phyloP scores from a whole-genome alignment of 2,113 vertebrate species.

The Pterocles orientalis region DNA sequence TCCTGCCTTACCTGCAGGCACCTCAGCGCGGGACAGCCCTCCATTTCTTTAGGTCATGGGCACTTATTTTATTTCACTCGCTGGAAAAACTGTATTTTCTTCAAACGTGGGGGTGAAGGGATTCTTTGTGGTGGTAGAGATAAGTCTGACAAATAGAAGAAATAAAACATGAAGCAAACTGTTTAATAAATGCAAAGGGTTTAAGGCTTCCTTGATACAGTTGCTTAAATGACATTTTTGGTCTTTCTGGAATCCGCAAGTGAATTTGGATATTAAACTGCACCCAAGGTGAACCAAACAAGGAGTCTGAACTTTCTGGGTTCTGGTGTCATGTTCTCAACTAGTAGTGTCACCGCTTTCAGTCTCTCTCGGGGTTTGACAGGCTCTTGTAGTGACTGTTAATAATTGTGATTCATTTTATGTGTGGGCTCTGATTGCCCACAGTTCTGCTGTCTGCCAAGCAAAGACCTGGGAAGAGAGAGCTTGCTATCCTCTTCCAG shows the following conservation, averaged over 20 bases:
- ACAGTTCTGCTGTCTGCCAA: background rate
- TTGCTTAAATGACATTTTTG: background rate
- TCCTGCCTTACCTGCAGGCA: background rate
- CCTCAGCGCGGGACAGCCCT: background rate
- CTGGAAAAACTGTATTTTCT: background rate
- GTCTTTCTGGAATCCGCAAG: background rate
- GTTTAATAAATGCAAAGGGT: background rate
- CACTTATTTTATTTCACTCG: background rate
- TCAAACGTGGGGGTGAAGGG: background rate
- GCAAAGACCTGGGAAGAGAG: background rate
- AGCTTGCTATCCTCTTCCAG: background rate
- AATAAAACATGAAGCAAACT: background rate
- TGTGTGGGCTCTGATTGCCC: background rate
- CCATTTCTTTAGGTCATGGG: background rate
- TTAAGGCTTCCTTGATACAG: background rate
- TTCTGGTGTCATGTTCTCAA: background rate
- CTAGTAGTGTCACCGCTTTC: background rate
- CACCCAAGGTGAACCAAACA: background rate
- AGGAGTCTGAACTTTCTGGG: background rate
- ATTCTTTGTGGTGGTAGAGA: background rate
- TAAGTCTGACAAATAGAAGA: background rate
- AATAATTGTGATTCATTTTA: background rate
- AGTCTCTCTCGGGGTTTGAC: background rate
- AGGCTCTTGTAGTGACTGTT: background rate
- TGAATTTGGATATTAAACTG: background rate